A percentile compares a stretch with the other conserved stretches of the same genome.
Conservation (phyloP, 2,797 vertebrate genomes). For the Aphelocoma californica region DNA sequence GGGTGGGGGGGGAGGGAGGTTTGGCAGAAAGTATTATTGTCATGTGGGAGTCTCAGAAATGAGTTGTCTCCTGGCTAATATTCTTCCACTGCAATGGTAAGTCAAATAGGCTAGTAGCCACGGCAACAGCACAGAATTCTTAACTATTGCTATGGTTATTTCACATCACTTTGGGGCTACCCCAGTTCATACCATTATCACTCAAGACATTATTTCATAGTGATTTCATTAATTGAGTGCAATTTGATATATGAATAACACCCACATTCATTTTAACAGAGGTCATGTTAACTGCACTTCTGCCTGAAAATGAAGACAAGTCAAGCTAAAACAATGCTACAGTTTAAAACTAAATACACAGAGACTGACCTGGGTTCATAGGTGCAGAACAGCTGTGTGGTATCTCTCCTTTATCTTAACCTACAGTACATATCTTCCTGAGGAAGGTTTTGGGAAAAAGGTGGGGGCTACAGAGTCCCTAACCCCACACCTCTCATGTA, state of each 20-base stretch:
- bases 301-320: slow-evolving; percentile 1
- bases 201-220: slow-evolving; percentile 50
- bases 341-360: neutral
- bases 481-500: neutral
- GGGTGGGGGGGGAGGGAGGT: neutral
- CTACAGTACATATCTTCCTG: neutral
- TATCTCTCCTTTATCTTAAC: neutral
- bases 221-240: slow-evolving; percentile 34
- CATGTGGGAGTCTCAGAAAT: slow-evolving; percentile 59
- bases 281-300: neutral
- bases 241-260: slow-evolving; percentile 40
- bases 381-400: neutral
- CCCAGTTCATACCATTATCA: slow-evolving; percentile 40
- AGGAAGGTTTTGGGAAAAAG: neutral
- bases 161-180: slow-evolving; percentile 29
- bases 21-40: slow-evolving; percentile 51
- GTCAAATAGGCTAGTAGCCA: slow-evolving; percentile 61
- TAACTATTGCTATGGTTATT: slow-evolving; percentile 50
- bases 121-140: slow-evolving; percentile 52
- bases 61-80: slow-evolving; percentile 62
- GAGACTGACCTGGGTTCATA: neutral
- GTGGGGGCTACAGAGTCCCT: neutral
- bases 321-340: neutral
- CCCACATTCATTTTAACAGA: slow-evolving; percentile 1
- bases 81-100: slow-evolving; percentile 44